phyloP scores from a whole-genome alignment of 2,888 invertebrate species.

The Eretmocerus hayati region DNA sequence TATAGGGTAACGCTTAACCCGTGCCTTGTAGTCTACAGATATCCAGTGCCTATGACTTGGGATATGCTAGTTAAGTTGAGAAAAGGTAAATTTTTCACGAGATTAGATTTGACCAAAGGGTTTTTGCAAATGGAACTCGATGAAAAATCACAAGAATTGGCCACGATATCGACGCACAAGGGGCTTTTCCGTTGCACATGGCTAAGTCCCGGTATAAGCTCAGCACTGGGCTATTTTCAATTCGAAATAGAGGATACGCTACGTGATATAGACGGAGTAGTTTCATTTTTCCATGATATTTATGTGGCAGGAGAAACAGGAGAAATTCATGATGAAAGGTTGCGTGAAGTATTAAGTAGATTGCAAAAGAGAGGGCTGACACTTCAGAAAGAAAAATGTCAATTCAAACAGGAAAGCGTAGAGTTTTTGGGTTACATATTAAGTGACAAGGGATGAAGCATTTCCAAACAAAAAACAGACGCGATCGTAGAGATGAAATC shows the following conservation, averaged over 20 bases:
- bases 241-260: constrained; percentile 31
- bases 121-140: constrained; percentile 36
- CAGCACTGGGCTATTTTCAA: constrained; percentile 34
- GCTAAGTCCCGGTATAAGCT: constrained; percentile 17
- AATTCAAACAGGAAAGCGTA: constrained; percentile 11
- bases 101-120: constrained; percentile 32
- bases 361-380: constrained; percentile 14
- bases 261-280: constrained; percentile 34
- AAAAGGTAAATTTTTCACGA: no score
- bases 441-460: constrained; percentile 21
- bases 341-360: constrained; percentile 20
- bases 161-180: constrained; percentile 33
- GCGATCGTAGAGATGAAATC: constrained; percentile 19
- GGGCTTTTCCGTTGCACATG: constrained; percentile 27
- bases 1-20: no score
- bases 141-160: constrained; percentile 29
- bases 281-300: constrained; percentile 43
- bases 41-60: no score
- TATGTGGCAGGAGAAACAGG: constrained; percentile 31
- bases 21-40: no score
- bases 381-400: constrained; percentile 18
- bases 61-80: no score
- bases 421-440: constrained; percentile 28
- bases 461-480: constrained; percentile 19
- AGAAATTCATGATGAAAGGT: constrained; percentile 30